These are phyloP conservation scores for Oscheius sp. DNA, from an alignment of 2,888 invertebrate species.

Conservation along the genomic window DNA sequence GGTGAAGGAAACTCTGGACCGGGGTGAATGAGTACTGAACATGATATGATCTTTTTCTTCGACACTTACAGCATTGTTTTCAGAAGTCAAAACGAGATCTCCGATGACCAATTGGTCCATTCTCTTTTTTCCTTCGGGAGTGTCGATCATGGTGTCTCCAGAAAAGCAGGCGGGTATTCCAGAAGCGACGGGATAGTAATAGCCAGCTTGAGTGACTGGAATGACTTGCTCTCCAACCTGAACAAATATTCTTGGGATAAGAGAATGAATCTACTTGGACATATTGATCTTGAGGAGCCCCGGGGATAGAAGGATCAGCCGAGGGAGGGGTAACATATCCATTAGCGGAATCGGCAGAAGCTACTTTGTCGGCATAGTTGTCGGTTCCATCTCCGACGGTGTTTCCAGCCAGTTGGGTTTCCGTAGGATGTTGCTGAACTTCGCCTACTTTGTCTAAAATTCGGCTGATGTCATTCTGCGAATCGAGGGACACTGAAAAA, in stretches of 20 bases:
- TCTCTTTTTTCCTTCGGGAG: constrained; percentile 42
- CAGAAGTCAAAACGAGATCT: constrained; percentile 53
- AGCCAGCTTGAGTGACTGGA: constrained; percentile 62
- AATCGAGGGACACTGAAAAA: constrained; percentile 51
- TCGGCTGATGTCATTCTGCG: constrained; percentile 54
- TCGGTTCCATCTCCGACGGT: neutral
- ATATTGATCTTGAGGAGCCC: constrained; percentile 19
- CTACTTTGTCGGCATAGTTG: neutral
- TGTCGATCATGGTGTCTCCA: constrained; percentile 42
- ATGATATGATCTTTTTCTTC: neutral
- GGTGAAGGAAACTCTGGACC: constrained; percentile 56
- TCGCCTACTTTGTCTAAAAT: constrained; percentile 61
- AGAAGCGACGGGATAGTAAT: constrained; percentile 63
- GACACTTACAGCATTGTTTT: constrained; percentile 45
- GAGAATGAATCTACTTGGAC: constrained; percentile 8
- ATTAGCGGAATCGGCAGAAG: neutral
- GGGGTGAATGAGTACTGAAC: constrained; percentile 51
- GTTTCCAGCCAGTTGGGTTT: constrained; percentile 9
- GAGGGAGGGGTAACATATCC: constrained; percentile 6
- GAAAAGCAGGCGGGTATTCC: constrained; percentile 64
- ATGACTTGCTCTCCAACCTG: constrained; percentile 64
- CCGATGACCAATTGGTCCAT: constrained; percentile 58
- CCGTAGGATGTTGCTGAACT: constrained; percentile 25
- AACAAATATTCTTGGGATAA: constrained; percentile 2
- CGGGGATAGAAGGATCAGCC: constrained; percentile 2